Percentiles rank a stretch among this genome's conserved stretches.
Evolutionary conservation across 2,797 vertebrate species (phyloP).

Genomic region (Rhabdomys pumilio): DNA sequence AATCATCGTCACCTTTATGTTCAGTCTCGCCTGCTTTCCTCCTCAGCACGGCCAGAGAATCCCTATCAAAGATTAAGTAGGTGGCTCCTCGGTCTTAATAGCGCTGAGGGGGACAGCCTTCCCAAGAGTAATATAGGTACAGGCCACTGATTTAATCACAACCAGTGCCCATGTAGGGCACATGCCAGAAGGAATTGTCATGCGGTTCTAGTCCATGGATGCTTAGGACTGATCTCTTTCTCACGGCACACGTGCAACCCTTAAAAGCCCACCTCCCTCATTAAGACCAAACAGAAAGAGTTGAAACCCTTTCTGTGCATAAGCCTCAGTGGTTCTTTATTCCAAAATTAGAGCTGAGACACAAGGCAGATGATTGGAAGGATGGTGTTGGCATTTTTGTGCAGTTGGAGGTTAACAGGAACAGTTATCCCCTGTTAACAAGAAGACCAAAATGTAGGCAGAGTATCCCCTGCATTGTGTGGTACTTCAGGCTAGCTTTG

Average conservation of each 20-base stretch:
- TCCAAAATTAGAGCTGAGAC: neutral
- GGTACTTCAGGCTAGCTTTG: neutral
- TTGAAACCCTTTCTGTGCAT: neutral
- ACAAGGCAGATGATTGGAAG: neutral
- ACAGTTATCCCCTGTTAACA: neutral
- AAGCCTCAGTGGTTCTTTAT: neutral
- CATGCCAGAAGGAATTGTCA: neutral
- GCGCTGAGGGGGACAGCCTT: rapidly evolving
- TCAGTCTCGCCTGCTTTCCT: too few species aligned
- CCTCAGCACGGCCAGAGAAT: neutral
- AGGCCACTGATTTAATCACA: neutral
- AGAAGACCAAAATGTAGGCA: neutral
- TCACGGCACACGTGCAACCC: too few species aligned
- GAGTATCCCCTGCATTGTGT: neutral
- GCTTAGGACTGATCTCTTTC: neutral
- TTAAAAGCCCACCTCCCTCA: neutral
- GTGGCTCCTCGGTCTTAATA: neutral
- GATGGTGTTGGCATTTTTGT: neutral
- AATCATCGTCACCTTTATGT: rapidly evolving
- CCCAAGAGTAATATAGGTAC: neutral
- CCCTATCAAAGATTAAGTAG: neutral
- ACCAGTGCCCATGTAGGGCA: too few species aligned
- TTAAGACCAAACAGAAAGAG: neutral
- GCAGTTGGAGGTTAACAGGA: neutral
- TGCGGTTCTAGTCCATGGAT: neutral